These are phyloP conservation scores for Ichneumoninae sp. DNA, from an alignment of 2,888 invertebrate genomes.

Conservation along the genomic window DNA sequence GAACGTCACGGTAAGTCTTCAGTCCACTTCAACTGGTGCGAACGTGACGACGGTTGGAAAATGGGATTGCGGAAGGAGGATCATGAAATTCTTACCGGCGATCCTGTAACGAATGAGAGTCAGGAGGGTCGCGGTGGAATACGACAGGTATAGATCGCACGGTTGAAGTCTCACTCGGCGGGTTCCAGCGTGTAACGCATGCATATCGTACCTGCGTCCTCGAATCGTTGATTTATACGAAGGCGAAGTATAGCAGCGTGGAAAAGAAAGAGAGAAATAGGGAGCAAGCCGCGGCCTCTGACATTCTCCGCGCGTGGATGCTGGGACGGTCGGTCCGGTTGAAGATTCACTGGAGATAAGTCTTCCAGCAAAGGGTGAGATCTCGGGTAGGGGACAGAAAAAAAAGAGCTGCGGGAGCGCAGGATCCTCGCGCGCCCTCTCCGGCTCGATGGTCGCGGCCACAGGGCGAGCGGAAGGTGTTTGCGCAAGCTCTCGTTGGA, in stretches of 20 bases:
- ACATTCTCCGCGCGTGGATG: constrained; percentile 59
- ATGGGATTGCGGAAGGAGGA: background rate
- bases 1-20: background rate
- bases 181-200: constrained; percentile 7
- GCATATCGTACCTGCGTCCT: constrained; percentile 24
- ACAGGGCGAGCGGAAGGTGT: background rate
- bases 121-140: constrained; percentile 10
- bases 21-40: background rate
- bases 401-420: constrained; percentile 19
- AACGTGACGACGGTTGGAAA: background rate
- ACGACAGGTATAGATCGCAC: constrained; percentile 47
- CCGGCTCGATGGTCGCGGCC: constrained; percentile 17
- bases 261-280: constrained; percentile 50
- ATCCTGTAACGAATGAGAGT: background rate
- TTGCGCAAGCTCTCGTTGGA: background rate
- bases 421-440: constrained; percentile 23
- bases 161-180: constrained; percentile 52
- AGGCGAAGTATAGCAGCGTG: constrained; percentile 61
- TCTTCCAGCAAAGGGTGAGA: constrained; percentile 73
- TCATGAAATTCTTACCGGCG: background rate
- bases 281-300: constrained; percentile 46
- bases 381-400: constrained; percentile 60
- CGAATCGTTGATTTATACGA: constrained; percentile 56
- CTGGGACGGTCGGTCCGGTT: constrained; percentile 55
- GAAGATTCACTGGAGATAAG: constrained; percentile 80